Percentiles rank a stretch among this genome's conserved stretches.
phyloP scores from a whole-genome alignment of 2,888 invertebrate genomes.

The Octodonta nipae region DNA sequence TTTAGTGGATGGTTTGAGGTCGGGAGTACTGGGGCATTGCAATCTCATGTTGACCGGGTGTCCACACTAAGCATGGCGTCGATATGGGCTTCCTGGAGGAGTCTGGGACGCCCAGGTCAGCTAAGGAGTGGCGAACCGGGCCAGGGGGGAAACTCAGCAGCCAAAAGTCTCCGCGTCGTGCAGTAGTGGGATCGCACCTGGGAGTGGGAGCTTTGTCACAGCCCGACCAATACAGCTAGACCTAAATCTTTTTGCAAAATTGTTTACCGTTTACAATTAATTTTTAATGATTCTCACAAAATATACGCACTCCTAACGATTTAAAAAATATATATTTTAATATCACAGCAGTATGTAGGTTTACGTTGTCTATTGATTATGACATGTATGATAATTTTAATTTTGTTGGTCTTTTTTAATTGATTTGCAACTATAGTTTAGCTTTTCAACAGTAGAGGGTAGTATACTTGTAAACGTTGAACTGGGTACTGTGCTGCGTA shows the following conservation, averaged over 20 bases:
- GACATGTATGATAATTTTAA: too few species aligned
- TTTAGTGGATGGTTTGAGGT: constrained; percentile 84
- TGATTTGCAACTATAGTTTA: too few species aligned
- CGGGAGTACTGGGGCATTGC: constrained; percentile 58
- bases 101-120: constrained; percentile 72
- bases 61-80: constrained; percentile 94
- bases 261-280: too few species aligned
- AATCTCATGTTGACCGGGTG: constrained; percentile 80
- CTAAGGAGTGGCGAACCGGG: constrained; percentile 94
- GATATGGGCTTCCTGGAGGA: constrained; percentile 87
- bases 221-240: constrained; percentile 70
- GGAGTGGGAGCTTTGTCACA: constrained; percentile 82
- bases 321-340: too few species aligned
- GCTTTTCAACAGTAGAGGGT: too few species aligned
- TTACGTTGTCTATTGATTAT: too few species aligned
- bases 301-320: too few species aligned
- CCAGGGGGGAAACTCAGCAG: constrained; percentile 99
- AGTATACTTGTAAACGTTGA: too few species aligned
- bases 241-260: constrained; percentile 58
- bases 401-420: too few species aligned
- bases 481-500: too few species aligned
- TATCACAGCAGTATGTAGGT: too few species aligned
- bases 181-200: constrained; percentile 98
- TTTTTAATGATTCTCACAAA: too few species aligned
- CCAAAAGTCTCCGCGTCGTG: constrained; percentile 97